Evolutionary conservation across 2,113 vertebrate genomes (phyloP).

Genomic region (Trematomus loennbergii): DNA sequence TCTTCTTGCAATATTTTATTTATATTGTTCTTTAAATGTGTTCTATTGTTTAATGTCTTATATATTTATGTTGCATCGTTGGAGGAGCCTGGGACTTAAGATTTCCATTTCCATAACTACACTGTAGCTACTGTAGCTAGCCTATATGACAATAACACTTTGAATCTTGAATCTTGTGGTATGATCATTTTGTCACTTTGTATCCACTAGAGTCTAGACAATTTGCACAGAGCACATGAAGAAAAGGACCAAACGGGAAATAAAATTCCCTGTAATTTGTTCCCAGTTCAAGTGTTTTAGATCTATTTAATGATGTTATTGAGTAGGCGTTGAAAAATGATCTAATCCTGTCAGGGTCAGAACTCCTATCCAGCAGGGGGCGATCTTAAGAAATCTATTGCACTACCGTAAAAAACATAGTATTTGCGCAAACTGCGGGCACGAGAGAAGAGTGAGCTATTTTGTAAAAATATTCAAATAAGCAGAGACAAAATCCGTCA

Average conservation of each 20-base stretch:
- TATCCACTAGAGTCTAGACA: neutral
- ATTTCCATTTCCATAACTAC: no score
- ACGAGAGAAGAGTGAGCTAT: neutral
- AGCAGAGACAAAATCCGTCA: no score
- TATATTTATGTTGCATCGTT: no score
- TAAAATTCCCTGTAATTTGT: neutral
- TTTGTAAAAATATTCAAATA: neutral
- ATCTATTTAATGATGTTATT: neutral
- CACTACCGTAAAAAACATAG: constrained; percentile 30
- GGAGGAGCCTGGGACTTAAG: no score
- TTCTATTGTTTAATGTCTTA: no score
- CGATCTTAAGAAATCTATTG: neutral
- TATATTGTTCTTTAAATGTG: no score
- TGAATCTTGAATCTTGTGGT: neutral
- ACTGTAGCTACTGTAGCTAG: no score
- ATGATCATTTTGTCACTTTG: neutral
- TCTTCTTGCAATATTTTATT: no score
- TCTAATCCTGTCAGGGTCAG: no score
- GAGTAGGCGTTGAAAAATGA: neutral
- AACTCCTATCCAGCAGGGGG: constrained; percentile 36
- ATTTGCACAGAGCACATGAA: neutral
- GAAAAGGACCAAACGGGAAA: neutral
- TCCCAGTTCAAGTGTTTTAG: neutral
- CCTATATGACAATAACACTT: no score
- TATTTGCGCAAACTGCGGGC: neutral